Percentiles rank a stretch among this genome's conserved stretches.
Conservation (phyloP, 2,113 vertebrate species). For the Apistogramma diplotaenia region DNA sequence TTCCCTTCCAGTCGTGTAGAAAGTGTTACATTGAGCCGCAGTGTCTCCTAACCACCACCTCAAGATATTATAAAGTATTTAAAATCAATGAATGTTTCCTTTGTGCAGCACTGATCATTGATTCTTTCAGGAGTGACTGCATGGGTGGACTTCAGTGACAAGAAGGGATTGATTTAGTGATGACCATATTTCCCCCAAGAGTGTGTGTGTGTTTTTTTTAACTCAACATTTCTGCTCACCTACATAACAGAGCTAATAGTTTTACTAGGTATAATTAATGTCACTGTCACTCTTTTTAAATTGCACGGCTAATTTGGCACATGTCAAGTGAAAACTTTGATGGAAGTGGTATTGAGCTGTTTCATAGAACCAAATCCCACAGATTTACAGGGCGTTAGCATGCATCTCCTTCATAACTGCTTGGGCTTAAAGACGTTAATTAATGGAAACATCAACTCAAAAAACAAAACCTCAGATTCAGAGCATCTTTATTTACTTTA, state of each 20-base stretch:
- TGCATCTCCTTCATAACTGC: neutral
- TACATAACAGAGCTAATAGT: neutral
- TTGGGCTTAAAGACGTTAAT: rapidly evolving
- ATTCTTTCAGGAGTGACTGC: neutral
- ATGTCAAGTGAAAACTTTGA: neutral
- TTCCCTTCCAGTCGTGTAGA: rapidly evolving
- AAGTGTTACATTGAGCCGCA: neutral
- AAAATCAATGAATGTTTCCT: conserved; percentile 40
- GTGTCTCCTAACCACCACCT: neutral
- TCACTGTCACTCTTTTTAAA: neutral
- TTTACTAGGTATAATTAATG: neutral
- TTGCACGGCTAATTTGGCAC: neutral
- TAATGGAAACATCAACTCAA: neutral
- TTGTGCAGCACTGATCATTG: conserved; percentile 1
- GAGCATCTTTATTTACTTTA: neutral
- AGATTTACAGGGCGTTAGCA: neutral
- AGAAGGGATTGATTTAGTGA: conserved; percentile 33
- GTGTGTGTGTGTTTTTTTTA: neutral
- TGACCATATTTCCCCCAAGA: conserved; percentile 10
- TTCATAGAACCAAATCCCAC: neutral
- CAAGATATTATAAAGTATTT: conserved; percentile 8
- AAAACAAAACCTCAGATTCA: too few relatives aligned
- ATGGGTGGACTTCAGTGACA: conserved; percentile 4
- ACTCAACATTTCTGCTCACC: neutral
- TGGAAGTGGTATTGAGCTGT: neutral